phyloP scores from a whole-genome alignment of 2,797 vertebrate species.

The Ficedula albicollis region DNA sequence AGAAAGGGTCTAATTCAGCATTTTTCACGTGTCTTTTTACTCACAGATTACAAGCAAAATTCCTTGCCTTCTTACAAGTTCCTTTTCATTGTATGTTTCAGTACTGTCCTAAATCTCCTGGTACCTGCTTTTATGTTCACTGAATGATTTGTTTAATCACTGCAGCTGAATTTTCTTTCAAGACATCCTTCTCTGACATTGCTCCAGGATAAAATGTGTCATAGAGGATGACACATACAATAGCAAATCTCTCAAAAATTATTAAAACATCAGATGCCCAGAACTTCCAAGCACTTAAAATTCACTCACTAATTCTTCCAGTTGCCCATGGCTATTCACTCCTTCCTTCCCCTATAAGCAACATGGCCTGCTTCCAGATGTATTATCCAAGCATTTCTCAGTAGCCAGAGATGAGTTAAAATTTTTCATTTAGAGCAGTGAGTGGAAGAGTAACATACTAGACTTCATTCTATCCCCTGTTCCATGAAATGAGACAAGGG shows the following conservation, averaged over 20 bases:
- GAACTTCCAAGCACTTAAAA: conserved; percentile 22
- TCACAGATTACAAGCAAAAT: background rate
- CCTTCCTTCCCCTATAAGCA: background rate
- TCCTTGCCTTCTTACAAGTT: background rate
- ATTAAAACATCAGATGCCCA: conserved; percentile 55
- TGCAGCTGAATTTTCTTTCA: conserved; percentile 64
- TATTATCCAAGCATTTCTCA: background rate
- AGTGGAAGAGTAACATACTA: background rate
- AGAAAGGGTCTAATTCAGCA: background rate
- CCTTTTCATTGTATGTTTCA: conserved; percentile 4
- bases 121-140: conserved; percentile 50
- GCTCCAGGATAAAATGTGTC: conserved; percentile 64
- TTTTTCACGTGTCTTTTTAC: conserved; percentile 6
- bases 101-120: conserved; percentile 12
- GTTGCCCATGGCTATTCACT: background rate
- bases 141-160: conserved; percentile 67
- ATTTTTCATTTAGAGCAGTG: background rate
- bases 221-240: conserved; percentile 44
- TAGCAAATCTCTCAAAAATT: conserved; percentile 66
- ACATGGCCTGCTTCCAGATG: background rate
- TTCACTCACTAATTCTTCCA: background rate
- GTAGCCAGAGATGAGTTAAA: background rate
- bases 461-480: background rate
- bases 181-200: conserved; percentile 74
- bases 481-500: background rate